Evolutionary conservation across 2,888 invertebrate species (phyloP).

Genomic region (Biston stratarius): DNA sequence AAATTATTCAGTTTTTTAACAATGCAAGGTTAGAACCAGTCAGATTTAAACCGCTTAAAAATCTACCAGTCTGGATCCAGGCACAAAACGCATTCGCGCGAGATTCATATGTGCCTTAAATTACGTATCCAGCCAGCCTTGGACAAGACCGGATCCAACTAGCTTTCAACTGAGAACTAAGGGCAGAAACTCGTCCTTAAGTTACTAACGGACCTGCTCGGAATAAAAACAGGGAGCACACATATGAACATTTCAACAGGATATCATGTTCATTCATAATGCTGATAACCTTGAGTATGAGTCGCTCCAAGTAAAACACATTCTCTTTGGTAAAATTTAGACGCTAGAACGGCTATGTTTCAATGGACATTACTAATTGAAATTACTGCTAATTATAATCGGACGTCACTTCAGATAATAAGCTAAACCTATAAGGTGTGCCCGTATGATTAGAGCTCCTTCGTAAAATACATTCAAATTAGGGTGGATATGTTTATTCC

Average conservation of each 20-base stretch:
- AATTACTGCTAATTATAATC: conserved; percentile 26
- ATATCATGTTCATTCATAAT: conserved; percentile 57
- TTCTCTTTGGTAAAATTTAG: conserved; percentile 67
- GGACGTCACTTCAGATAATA: conserved; percentile 5
- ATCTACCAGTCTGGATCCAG: conserved; percentile 16
- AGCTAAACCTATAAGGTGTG: conserved; percentile 15
- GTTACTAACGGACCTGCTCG: conserved; percentile 21
- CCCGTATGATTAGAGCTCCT: conserved; percentile 6
- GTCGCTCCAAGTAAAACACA: conserved; percentile 56
- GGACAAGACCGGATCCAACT: conserved; percentile 29
- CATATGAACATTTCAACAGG: conserved; percentile 34
- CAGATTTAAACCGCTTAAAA: conserved; percentile 12
- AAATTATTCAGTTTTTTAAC: conserved; percentile 12
- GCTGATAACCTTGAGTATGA: conserved; percentile 66
- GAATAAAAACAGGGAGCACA: conserved; percentile 32
- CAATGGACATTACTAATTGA: conserved; percentile 32
- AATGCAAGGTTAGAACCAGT: conserved; percentile 24
- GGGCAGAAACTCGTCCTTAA: conserved; percentile 22
- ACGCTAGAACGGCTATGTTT: conserved; percentile 37
- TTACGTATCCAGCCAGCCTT: conserved; percentile 29
- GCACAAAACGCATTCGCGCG: conserved; percentile 7
- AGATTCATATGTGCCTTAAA: conserved; percentile 10
- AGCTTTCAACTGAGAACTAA: conserved; percentile 22
- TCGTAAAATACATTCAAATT: conserved; percentile 12
- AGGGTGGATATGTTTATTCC: conserved; percentile 7